Percentiles rank a stretch among this genome's conserved stretches.
Conservation (phyloP, 2,888 invertebrate species). For the Stenchaetothrips biformis region DNA sequence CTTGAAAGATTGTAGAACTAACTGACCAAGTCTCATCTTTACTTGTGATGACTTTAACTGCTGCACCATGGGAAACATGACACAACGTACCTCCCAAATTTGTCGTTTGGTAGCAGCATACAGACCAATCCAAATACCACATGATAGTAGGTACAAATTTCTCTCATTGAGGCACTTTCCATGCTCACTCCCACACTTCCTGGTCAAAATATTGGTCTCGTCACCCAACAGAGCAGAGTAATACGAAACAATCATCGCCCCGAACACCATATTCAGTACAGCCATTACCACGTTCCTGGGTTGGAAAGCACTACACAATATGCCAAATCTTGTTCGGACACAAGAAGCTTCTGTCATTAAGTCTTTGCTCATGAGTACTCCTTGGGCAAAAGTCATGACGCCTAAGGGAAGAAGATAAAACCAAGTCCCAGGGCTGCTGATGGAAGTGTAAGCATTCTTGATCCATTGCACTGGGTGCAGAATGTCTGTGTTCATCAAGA, state of each 20-base stretch:
- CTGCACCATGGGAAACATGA: constrained; percentile 66
- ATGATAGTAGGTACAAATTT: constrained; percentile 61
- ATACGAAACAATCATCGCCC: constrained; percentile 63
- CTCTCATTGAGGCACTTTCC: constrained; percentile 60
- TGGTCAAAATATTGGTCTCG: constrained; percentile 53
- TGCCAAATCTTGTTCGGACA: constrained; percentile 61
- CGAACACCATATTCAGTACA: constrained; percentile 57
- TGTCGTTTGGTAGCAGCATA: constrained; percentile 57
- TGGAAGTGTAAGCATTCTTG: constrained; percentile 53
- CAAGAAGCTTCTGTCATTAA: constrained; percentile 59
- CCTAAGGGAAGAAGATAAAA: constrained; percentile 60
- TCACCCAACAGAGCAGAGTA: constrained; percentile 62
- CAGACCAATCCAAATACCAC: constrained; percentile 63
- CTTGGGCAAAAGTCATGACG: constrained; percentile 61
- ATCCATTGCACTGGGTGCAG: constrained; percentile 64
- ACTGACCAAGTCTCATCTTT: constrained; percentile 53
- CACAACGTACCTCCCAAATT: constrained; percentile 51
- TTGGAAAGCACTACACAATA: constrained; percentile 58
- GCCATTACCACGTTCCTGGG: constrained; percentile 55
- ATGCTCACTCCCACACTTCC: constrained; percentile 26
- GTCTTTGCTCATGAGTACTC: constrained; percentile 65
- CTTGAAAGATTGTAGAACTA: constrained; percentile 56
- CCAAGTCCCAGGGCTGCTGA: constrained; percentile 61
- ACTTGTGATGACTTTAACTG: constrained; percentile 64
- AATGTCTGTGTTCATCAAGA: constrained; percentile 56